Evolutionary conservation across 2,113 vertebrate species (phyloP), one percentile per base, ranked within the genome.

Genomic region (Pseudopipra pipra): DNA sequence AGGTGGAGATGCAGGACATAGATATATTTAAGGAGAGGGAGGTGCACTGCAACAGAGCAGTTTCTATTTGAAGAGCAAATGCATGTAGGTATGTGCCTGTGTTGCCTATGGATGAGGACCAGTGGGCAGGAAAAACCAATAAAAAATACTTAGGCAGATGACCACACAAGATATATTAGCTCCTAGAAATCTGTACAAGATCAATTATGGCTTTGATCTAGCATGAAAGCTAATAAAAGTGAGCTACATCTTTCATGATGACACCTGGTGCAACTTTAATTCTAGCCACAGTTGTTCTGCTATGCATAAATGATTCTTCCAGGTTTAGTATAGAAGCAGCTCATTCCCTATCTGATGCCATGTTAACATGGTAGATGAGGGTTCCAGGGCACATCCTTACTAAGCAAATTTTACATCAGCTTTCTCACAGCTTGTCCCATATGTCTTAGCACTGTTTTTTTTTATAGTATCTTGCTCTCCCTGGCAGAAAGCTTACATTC

Each of bases 161-260:
- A 86, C 72, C 55, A 74, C 0, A 0, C 21, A 49, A 86, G 79
- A 95, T 39, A 88, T 83, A 77, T 92, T 63, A 92, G 31, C 72
- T 74, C 54, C 63, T 59, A 19, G 13, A 84, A 80, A 90, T 66
- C 82, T 80, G 49, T 43, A 37, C 11, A 54, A 85, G 82, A 90
- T 86, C 76, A 90, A 90, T 90, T 74, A 81, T 17, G 30, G 59
- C 79, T 92, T 95, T 95, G 88, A 86, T 86, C 59, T 90, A 59
- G 39, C 5, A 14, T 66, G 59, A 23, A 33, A 88, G n/a, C 67
- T 86, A 80, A 88, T 92, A 94, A 88, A 93, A 95, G 20, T 51
- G 75, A 56, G 72, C 30, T 86, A 70, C 19, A 31, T 92, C 43
- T 61, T 86, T 84, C 68, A 80, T 33, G 20, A 17, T 17, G 15